Evolutionary conservation across 2,888 invertebrate genomes (phyloP).

Genomic region (Steinernema carpocapsae): DNA sequence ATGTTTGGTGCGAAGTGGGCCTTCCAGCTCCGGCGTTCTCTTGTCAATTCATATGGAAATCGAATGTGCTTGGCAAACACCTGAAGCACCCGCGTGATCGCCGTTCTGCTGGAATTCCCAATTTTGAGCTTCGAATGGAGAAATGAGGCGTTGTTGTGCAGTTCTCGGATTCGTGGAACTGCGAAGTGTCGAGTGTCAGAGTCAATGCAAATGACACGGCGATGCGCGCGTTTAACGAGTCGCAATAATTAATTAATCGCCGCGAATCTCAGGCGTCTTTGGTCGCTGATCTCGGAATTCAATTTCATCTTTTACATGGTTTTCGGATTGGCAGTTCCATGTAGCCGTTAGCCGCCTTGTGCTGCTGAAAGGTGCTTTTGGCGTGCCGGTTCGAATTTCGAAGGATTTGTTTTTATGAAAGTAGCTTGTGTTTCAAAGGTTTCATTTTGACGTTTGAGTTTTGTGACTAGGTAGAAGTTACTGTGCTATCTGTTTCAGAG

Average conservation of each 20-base stretch:
- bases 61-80: conserved; percentile 1
- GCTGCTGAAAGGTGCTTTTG: background rate
- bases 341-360: background rate
- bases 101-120: background rate
- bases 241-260: background rate
- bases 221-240: background rate
- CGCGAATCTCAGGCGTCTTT: background rate
- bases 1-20: no score
- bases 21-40: background rate
- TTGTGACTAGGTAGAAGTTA: background rate
- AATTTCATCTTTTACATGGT: no score
- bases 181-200: conserved; percentile 6
- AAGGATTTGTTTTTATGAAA: no score
- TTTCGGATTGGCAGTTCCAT: no score
- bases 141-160: background rate
- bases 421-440: background rate
- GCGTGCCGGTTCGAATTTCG: background rate
- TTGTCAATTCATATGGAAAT: conserved; percentile 23
- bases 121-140: background rate
- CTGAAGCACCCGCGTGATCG: background rate
- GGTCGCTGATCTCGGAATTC: no score
- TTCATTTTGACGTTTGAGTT: background rate
- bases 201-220: no score
- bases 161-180: background rate
- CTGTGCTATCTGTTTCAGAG: background rate